Evolutionary conservation across 2,113 vertebrate genomes (phyloP).

Genomic region (Melanerpes aurifrons): DNA sequence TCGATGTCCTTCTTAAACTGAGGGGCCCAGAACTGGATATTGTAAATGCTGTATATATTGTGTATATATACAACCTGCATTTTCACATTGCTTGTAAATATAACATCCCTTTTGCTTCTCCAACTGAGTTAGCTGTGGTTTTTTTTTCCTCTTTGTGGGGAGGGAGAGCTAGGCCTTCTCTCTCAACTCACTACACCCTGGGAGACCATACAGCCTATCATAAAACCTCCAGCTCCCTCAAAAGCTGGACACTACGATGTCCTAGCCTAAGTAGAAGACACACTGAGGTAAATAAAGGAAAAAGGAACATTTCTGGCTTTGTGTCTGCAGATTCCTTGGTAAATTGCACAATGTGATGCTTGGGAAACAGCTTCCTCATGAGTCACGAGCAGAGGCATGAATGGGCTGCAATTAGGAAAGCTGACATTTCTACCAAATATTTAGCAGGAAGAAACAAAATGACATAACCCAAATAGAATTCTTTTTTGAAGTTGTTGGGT

Average conservation of each 20-base stretch:
- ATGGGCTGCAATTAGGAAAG: background rate
- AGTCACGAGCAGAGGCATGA: background rate
- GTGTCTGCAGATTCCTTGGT: background rate
- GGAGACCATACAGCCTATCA: rapidly evolving
- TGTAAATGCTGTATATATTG: too few relatives aligned
- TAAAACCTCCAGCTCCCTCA: background rate
- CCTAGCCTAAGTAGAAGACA: background rate
- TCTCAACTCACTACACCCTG: background rate
- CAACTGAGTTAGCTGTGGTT: too few relatives aligned
- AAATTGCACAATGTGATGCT: background rate
- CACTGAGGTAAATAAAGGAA: too few relatives aligned
- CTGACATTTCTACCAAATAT: background rate
- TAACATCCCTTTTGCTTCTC: too few relatives aligned
- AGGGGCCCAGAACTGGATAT: too few relatives aligned
- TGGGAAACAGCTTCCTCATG: background rate
- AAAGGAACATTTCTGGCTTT: background rate
- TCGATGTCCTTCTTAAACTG: too few relatives aligned
- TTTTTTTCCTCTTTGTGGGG: too few relatives aligned
- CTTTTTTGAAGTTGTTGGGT: background rate
- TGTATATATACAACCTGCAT: too few relatives aligned
- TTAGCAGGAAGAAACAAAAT: background rate
- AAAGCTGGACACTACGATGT: rapidly evolving
- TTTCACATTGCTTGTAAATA: too few relatives aligned
- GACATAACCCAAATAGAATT: background rate
- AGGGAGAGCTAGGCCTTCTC: too few relatives aligned